Evolutionary conservation across 2,888 invertebrate species (phyloP).

Genomic region (Micoletzkya japonica): DNA sequence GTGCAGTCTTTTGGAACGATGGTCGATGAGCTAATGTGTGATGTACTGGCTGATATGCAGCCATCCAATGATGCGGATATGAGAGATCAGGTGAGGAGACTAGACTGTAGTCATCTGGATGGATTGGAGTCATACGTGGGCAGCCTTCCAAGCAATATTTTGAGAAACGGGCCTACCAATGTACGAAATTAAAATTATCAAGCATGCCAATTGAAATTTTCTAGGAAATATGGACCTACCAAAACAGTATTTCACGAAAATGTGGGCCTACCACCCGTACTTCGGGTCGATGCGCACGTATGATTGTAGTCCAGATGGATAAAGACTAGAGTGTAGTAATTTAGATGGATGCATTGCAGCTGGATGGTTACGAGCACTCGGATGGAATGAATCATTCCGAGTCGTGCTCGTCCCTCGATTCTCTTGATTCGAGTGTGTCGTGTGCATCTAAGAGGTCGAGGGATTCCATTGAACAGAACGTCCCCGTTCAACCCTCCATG

Average conservation of each 20-base stretch:
- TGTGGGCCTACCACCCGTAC: too few species aligned
- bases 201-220: too few species aligned
- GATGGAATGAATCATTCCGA: constrained; percentile 36
- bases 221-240: too few species aligned
- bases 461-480: not conserved
- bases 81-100: constrained; percentile 2
- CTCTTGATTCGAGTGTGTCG: constrained; percentile 23
- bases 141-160: too few species aligned
- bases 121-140: too few species aligned
- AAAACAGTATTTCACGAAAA: too few species aligned
- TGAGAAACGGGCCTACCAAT: too few species aligned
- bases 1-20: constrained; percentile 57
- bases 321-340: too few species aligned
- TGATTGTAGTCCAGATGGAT: too few species aligned
- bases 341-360: too few species aligned
- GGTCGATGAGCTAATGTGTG: constrained; percentile 53
- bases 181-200: too few species aligned
- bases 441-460: not conserved
- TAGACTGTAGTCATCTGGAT: not conserved
- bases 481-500: constrained; percentile 3
- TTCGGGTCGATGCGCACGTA: too few species aligned
- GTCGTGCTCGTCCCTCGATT: constrained; percentile 37
- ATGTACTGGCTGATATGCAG: constrained; percentile 36
- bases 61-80: constrained; percentile 8
- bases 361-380: constrained; percentile 2